A percentile compares a stretch with the other conserved stretches of the same genome.
Conservation (phyloP, 2,113 vertebrate species). For the Mus pahari region DNA sequence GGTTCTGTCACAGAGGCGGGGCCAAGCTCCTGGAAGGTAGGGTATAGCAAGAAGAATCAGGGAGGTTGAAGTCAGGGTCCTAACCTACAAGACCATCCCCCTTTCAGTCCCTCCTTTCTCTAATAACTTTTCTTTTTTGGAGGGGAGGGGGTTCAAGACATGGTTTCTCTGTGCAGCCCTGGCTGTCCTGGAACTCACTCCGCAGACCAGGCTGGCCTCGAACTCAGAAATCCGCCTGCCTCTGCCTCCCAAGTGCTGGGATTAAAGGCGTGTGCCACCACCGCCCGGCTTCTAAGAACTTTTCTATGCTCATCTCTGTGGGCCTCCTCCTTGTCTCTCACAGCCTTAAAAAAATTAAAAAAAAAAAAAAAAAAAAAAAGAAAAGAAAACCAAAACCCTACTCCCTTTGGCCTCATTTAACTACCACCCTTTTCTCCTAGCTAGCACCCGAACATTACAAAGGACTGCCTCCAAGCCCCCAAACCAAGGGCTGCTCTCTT, state of each 20-base stretch:
- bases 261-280: no score
- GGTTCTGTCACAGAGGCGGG: constrained; percentile 86
- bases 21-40: constrained; percentile 85
- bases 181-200: no score
- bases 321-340: not conserved
- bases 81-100: not conserved
- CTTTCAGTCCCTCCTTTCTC: not conserved
- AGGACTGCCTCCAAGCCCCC: not conserved
- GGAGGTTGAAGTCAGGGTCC: constrained; percentile 7
- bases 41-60: not conserved
- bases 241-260: no score
- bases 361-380: not conserved
- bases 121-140: not conserved
- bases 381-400: no score
- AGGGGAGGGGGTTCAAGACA: no score
- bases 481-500: constrained; percentile 13
- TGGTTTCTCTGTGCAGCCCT: no score
- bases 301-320: not conserved
- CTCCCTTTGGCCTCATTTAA: not conserved
- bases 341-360: not conserved
- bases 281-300: no score
- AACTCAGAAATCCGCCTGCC: no score
- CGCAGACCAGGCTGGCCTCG: no score
- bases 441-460: not conserved
- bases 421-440: constrained; percentile 13